Conservation (phyloP, 2,888 invertebrate genomes). For the Meta bourneti region DNA sequence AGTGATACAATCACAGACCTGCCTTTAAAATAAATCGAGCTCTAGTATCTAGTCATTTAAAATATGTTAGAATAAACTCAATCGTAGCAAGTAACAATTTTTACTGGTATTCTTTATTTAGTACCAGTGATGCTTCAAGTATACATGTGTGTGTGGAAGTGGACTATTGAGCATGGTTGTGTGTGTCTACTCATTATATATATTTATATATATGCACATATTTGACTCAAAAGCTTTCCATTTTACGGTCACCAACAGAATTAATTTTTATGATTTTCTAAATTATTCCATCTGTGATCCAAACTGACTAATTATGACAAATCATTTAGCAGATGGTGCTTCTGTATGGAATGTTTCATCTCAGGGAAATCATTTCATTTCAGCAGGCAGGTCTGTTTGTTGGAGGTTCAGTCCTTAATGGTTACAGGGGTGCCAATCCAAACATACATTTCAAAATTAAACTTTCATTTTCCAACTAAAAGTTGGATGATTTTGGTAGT, state of each 20-base stretch:
- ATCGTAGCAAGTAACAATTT: conserved; percentile 60
- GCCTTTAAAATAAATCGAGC: conserved; percentile 72
- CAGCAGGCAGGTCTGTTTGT: conserved; percentile 75
- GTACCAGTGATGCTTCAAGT: conserved; percentile 45
- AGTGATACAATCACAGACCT: conserved; percentile 76
- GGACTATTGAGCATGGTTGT: conserved; percentile 49
- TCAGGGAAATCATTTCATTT: conserved; percentile 75
- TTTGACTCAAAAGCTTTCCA: conserved; percentile 40
- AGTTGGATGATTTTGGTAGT: no score
- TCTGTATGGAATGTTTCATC: conserved; percentile 72
- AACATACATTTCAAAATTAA: neutral
- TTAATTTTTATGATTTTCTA: conserved; percentile 56
- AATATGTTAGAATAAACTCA: conserved; percentile 69
- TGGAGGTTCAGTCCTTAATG: conserved; percentile 39
- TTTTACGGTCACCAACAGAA: conserved; percentile 25
- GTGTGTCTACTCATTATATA: conserved; percentile 59
- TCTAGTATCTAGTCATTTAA: conserved; percentile 75
- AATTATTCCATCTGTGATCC: conserved; percentile 72
- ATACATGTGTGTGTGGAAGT: conserved; percentile 50
- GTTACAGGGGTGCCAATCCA: conserved; percentile 59
- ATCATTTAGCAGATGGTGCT: conserved; percentile 76
- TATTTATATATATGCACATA: conserved; percentile 61
- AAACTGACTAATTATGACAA: conserved; percentile 67
- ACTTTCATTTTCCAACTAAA: no score
- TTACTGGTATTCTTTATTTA: conserved; percentile 68